A percentile compares a stretch with the other conserved stretches of the same genome.
Conservation (phyloP, 2,888 invertebrate genomes). For the Steinernema scapterisci region DNA sequence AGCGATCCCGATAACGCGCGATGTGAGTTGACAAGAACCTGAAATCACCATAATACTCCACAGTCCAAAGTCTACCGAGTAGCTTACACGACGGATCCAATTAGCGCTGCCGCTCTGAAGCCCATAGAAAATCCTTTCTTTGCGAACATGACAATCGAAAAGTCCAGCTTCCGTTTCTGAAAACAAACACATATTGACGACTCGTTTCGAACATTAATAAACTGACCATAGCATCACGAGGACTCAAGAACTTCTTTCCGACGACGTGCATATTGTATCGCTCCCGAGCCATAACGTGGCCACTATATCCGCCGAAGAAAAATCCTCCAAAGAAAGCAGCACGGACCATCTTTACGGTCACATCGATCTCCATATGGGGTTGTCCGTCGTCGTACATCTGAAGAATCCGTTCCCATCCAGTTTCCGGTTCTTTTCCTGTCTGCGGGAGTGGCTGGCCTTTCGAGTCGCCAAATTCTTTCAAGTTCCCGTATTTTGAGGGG, state of each 20-base stretch:
- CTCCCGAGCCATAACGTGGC: constrained; percentile 13
- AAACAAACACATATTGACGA: too few relatives aligned
- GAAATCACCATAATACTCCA: background rate
- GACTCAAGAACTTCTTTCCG: constrained; percentile 6
- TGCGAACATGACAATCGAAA: constrained; percentile 18
- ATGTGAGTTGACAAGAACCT: constrained; percentile 19
- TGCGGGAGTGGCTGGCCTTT: background rate
- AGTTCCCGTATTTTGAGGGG: background rate
- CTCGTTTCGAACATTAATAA: background rate
- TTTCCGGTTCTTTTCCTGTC: background rate
- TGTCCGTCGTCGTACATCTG: constrained; percentile 24
- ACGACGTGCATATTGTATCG: constrained; percentile 24
- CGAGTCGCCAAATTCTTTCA: background rate
- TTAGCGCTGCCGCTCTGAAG: background rate
- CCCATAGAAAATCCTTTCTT: constrained; percentile 14
- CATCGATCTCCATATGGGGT: constrained; percentile 18
- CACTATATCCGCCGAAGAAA: constrained; percentile 24
- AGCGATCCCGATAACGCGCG: constrained; percentile 25
- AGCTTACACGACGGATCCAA: constrained; percentile 20
- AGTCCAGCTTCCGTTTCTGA: constrained; percentile 13
- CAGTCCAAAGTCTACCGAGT: too few relatives aligned
- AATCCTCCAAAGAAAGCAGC: constrained; percentile 15
- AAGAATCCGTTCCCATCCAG: constrained; percentile 13
- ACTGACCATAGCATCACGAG: constrained; percentile 22
- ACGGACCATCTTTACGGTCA: background rate